Evolutionary conservation across 1,140 invertebrate species (phyloP), one percentile per base, ranked within the genome.

Genomic region (Pristionchus pacificus): DNA sequence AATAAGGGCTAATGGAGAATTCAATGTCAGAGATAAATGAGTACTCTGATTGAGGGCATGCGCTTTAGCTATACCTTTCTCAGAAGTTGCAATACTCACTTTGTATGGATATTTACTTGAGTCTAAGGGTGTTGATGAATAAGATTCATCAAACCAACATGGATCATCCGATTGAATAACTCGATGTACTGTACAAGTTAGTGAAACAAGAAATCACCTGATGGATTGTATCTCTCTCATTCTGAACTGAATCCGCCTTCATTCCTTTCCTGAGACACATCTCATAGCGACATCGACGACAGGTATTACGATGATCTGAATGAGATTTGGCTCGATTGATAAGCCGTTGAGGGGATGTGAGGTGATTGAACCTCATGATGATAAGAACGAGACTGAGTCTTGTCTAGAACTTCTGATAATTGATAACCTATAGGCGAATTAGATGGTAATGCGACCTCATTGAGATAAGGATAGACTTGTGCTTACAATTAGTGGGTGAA

Each of bases 281-380:
- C 74, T 92, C 89, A 66, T 97, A 87, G 71, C 95, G 88, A 87
- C 95, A 98, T 80, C 95, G 97, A 73, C 95, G 89, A 85, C 78
- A 79, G 3, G 78, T 93, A 84, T 98, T 98, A 76, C 95, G 88
- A 86, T 97, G 97, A 85, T 97, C 93, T 86, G 96, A 28, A 77
- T 74, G 49, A 14, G 24, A 30, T 0, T 25, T 25, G 32, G 13
- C 1, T 2, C 49, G 58, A 57, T 15, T 0, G 25, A 27, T 19
- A 19, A 19, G 3, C n/a, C 15, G 19, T 28, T 13, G 24, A 19
- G 15, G 15, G 0, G 15, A 62, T 62, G 15, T 62, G 28, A 62
- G 27, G 27, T 15, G 15, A 19, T 27, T 19, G 15, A 62, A 15
- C 15, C n/a, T 24, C 27, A 62, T 19, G 27, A 24, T 57, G 14